Percentiles rank a stretch among this genome's conserved stretches.
phyloP scores from a whole-genome alignment of 2,888 invertebrate species.

The Cantharis rufa region DNA sequence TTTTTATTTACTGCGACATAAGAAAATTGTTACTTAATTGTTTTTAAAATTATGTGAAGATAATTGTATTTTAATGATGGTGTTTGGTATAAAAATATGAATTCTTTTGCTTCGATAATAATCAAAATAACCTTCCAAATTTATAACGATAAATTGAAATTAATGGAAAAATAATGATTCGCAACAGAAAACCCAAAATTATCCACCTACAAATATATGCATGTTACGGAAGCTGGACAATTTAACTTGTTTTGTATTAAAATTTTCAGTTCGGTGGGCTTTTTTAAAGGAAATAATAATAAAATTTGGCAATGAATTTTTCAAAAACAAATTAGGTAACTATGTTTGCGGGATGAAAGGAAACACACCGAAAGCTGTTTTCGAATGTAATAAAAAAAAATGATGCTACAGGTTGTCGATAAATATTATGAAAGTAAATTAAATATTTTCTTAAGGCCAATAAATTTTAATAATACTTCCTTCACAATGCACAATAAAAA shows the following conservation, averaged over 20 bases:
- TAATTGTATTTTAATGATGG: background rate
- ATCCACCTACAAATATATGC: too few species aligned
- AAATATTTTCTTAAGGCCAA: background rate
- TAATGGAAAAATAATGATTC: background rate
- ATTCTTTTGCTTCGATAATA: background rate
- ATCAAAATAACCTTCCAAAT: background rate
- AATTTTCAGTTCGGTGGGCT: background rate
- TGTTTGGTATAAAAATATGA: background rate
- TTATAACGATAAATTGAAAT: background rate
- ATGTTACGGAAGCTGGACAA: background rate
- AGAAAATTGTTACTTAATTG: background rate
- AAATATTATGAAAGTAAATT: background rate
- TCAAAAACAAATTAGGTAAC: background rate
- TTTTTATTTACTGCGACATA: background rate
- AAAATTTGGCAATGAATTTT: background rate
- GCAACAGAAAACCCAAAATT: background rate
- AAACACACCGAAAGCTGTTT: background rate
- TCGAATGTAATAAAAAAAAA: background rate
- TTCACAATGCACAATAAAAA: background rate
- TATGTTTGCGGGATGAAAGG: too few species aligned
- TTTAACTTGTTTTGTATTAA: background rate
- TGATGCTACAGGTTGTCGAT: background rate
- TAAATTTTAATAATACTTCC: background rate
- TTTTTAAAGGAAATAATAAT: background rate
- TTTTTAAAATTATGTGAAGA: background rate